phyloP scores from a whole-genome alignment of 2,113 vertebrate genomes.

The Paramormyrops kingsleyae region DNA sequence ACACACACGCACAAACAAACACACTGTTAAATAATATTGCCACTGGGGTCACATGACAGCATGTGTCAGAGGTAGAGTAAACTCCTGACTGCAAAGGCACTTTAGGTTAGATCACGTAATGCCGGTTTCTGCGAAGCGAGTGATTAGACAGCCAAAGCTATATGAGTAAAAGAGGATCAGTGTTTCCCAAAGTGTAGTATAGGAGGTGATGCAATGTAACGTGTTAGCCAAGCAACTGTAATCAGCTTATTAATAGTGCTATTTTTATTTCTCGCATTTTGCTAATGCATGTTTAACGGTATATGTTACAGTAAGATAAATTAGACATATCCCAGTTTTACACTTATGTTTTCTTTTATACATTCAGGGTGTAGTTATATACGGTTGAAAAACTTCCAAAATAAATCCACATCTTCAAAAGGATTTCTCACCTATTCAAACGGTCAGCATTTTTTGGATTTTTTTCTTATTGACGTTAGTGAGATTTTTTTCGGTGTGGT shows the following conservation, averaged over 20 bases:
- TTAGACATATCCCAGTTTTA: background rate
- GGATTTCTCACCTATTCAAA: background rate
- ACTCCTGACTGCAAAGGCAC: background rate
- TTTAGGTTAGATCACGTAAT: background rate
- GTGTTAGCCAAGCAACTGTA: background rate
- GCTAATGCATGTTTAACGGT: background rate
- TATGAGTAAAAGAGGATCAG: background rate
- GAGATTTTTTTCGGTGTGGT: background rate
- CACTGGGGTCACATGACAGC: background rate
- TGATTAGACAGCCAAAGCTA: background rate
- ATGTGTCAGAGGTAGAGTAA: background rate
- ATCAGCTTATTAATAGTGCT: background rate
- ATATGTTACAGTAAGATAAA: background rate
- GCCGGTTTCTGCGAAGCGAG: background rate
- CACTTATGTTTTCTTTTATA: background rate
- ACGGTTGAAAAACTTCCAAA: background rate
- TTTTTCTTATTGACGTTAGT: background rate
- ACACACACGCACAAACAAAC: background rate
- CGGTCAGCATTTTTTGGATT: background rate
- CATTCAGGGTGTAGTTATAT: background rate
- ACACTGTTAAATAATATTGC: background rate
- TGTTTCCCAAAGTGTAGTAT: background rate
- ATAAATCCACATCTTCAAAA: background rate
- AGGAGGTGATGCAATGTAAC: background rate
- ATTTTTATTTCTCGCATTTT: background rate